Evolutionary conservation across 2,113 vertebrate genomes (phyloP), one percentile per base, ranked within the genome.

Genomic region (Elachura formosa): DNA sequence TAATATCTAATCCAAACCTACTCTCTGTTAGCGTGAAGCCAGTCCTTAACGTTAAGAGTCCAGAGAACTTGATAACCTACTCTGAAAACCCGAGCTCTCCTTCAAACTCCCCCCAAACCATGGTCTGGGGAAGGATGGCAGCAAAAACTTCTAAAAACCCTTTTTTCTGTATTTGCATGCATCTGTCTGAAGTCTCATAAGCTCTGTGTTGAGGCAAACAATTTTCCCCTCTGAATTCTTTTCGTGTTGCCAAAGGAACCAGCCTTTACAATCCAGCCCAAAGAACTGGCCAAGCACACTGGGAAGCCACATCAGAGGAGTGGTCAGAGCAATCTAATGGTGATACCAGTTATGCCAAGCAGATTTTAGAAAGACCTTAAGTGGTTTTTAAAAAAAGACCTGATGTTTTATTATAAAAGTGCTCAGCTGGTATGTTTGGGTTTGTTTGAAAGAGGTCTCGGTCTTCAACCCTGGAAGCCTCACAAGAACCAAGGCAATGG

Each of bases 371-470:
- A 49, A 41, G 8, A 41, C 7, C 36, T 51, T 6, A 26, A 85
- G 46, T 38, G 45, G 2, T 31, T 88, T 67, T 67, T 29, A 43
- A 58, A 43, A 58, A 83, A 72, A 63, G 69, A 61, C 5, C 26
- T 25, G 9, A 38, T 43, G 19, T 56, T 79, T 87, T 54, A 24
- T 28, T 14, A n/a, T 5, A 20, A 41, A 74, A 75, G 18, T 0
- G 0, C 51, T 63, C 0, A 0, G 12, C 29, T 46, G 19, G 33
- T 16, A 25, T 28, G 23, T 8, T 36, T 33, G 15, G 36, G 12
- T 31, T 33, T 84, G 28, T 55, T 61, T 25, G 6, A 17, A 59
- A 51, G 34, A 16, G 15, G 8, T 7, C 9, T 18, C 72, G 36
- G 11, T 5, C 26, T 34, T n/a, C n/a, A n/a, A n/a, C n/a, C n/a